A percentile compares a stretch with the other conserved stretches of the same genome.
These are phyloP conservation scores for Microctenopoma stevenorrisi DNA, from an alignment of 2,797 vertebrate genomes.

Conservation along the genomic window DNA sequence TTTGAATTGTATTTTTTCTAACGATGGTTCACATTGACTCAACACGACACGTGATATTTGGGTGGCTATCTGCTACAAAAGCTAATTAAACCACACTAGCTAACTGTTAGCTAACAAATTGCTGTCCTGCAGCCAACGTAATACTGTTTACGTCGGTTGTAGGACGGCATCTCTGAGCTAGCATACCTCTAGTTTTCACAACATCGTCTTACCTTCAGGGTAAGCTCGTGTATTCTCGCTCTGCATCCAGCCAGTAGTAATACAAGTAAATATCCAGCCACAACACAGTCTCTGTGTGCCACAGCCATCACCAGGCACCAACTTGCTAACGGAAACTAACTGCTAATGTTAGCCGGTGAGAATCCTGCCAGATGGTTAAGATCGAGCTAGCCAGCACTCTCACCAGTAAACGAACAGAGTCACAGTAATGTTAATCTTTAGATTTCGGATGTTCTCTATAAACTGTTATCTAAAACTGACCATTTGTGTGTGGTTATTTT, in stretches of 20 bases:
- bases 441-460: accelerated
- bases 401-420: background rate
- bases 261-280: slow-evolving; percentile 48
- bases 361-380: slow-evolving; percentile 43
- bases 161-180: background rate
- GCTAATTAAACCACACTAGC: slow-evolving; percentile 9
- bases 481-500: background rate
- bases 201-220: slow-evolving; percentile 66
- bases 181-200: background rate
- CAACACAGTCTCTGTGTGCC: slow-evolving; percentile 24
- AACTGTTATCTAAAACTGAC: background rate
- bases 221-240: slow-evolving; percentile 78
- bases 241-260: slow-evolving; percentile 51
- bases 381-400: slow-evolving; percentile 15
- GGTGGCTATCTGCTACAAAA: background rate
- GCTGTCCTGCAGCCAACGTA: background rate
- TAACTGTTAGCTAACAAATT: slow-evolving; percentile 1
- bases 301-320: slow-evolving; percentile 58
- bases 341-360: slow-evolving; percentile 32
- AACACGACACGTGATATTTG: background rate
- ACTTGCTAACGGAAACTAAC: slow-evolving; percentile 41
- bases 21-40: background rate
- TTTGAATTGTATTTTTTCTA: too few species aligned
- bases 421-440: background rate
- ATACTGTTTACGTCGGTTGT: too few species aligned